These are phyloP conservation scores for Leptinotarsa peninsularis DNA, from an alignment of 2,888 invertebrate species.

Conservation along the genomic window DNA sequence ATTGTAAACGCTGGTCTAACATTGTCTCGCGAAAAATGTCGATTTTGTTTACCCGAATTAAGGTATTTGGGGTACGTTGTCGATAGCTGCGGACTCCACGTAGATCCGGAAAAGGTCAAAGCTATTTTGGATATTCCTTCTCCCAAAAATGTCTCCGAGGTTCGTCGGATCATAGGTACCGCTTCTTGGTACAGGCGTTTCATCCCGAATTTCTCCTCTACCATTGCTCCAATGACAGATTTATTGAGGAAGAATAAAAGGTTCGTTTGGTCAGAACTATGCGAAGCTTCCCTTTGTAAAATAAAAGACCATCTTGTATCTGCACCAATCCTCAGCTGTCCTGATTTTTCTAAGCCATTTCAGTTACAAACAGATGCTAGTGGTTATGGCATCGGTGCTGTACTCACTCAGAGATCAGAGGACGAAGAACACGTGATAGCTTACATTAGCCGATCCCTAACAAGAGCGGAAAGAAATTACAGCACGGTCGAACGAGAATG, in stretches of 20 bases:
- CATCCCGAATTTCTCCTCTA: slow-evolving; percentile 32
- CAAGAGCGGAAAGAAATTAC: neutral
- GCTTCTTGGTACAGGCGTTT: slow-evolving; percentile 41
- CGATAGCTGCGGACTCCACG: neutral
- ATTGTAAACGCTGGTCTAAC: neutral
- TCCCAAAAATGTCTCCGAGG: slow-evolving; percentile 32
- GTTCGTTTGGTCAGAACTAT: neutral
- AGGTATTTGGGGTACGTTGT: neutral
- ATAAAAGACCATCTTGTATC: neutral
- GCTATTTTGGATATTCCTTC: slow-evolving; percentile 2
- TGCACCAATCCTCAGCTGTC: neutral
- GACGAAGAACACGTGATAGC: neutral
- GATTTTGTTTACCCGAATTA: neutral
- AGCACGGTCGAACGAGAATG: neutral
- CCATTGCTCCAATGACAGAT: slow-evolving; percentile 33
- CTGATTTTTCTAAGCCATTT: neutral
- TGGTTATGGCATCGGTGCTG: neutral
- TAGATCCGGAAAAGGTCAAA: neutral
- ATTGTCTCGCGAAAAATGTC: neutral
- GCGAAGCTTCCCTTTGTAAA: neutral
- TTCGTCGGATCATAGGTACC: slow-evolving; percentile 34
- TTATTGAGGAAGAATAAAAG: slow-evolving; percentile 29
- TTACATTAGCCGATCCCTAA: neutral
- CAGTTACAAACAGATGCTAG: neutral
- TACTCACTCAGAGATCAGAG: neutral